phyloP scores from a whole-genome alignment of 2,113 vertebrate genomes.

The Pterocles burchelli region DNA sequence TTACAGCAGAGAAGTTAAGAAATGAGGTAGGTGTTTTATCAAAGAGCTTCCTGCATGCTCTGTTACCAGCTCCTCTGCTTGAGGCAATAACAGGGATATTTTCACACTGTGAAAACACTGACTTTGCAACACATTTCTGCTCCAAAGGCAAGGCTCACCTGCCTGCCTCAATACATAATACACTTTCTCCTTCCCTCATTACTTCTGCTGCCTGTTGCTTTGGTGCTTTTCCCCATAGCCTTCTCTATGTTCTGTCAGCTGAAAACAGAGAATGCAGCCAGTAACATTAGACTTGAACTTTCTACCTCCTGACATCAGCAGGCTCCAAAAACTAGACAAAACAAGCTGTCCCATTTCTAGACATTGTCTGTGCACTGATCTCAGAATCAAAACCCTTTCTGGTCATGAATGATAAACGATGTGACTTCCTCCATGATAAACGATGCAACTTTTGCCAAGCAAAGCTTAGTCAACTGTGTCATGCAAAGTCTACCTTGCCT shows the following conservation, averaged over 20 bases:
- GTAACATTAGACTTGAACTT: constrained; percentile 9
- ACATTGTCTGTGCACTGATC: not conserved
- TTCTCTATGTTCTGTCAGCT: not conserved
- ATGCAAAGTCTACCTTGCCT: not conserved
- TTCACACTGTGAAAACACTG: not conserved
- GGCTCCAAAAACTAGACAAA: constrained; percentile 41
- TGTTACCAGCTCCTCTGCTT: not conserved
- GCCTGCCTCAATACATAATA: not conserved
- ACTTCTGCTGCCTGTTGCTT: not conserved
- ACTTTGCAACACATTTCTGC: not conserved
- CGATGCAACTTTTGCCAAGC: not conserved
- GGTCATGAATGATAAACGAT: not conserved
- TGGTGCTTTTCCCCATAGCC: not conserved
- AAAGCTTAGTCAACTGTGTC: not conserved
- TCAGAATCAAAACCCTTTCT: not conserved
- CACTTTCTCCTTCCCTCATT: not conserved
- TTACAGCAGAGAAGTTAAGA: not conserved
- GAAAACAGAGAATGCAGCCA: not conserved
- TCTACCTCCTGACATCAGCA: not conserved
- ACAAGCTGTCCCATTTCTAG: constrained; percentile 13
- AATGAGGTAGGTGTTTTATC: not conserved
- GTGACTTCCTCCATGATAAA: not conserved
- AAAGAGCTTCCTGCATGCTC: not conserved
- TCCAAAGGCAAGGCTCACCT: not conserved
- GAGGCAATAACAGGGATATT: not conserved